Conservation (phyloP, 2,113 vertebrate genomes). For the Mohoua ochrocephala region DNA sequence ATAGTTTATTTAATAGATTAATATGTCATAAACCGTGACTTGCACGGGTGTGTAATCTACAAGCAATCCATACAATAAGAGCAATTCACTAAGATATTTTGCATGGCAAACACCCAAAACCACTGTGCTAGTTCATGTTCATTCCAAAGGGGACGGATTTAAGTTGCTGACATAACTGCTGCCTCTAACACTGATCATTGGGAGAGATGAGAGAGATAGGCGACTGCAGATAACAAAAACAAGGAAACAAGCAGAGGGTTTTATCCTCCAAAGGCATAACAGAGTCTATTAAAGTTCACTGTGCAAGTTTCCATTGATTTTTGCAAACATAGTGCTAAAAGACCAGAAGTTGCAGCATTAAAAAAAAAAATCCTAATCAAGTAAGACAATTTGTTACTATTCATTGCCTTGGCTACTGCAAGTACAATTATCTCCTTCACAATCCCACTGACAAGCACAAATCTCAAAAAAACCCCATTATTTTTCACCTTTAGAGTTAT, state of each 20-base stretch:
- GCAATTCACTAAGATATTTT: neutral
- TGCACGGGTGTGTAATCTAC: neutral
- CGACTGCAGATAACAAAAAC: neutral
- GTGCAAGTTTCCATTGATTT: neutral
- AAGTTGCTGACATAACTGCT: neutral
- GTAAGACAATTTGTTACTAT: neutral
- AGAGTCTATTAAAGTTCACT: neutral
- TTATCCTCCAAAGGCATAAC: neutral
- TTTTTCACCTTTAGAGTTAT: neutral
- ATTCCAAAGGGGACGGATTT: neutral
- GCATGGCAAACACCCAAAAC: neutral
- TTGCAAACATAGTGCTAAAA: neutral
- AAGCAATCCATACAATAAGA: neutral
- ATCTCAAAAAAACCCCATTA: neutral
- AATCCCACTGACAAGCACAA: neutral
- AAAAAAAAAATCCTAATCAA: neutral
- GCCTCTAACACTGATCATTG: neutral
- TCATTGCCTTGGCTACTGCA: neutral
- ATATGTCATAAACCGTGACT: neutral
- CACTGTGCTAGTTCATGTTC: neutral
- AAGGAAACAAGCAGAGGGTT: neutral
- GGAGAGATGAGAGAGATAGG: neutral
- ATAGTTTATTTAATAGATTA: neutral
- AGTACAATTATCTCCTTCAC: neutral
- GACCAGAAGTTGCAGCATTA: neutral